A percentile compares a stretch with the other conserved stretches of the same genome.
Evolutionary conservation across 2,888 invertebrate species (phyloP).

Genomic region (Bombyx huttoni): DNA sequence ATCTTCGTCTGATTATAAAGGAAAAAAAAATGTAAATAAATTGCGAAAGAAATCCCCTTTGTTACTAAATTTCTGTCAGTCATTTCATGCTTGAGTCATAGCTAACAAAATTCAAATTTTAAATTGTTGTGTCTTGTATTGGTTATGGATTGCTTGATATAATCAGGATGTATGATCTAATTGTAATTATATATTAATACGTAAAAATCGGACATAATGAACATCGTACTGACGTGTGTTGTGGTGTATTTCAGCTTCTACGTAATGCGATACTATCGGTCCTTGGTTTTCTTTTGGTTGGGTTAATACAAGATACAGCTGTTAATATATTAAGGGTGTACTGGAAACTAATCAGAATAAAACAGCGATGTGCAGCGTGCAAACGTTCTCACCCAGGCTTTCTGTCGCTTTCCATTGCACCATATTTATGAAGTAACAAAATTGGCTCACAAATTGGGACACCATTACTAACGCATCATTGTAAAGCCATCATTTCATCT

Average conservation of each 20-base stretch:
- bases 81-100: slow-evolving; percentile 54
- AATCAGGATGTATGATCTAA: slow-evolving; percentile 35
- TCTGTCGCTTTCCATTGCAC: slow-evolving; percentile 72
- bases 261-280: slow-evolving; percentile 66
- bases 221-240: slow-evolving; percentile 53
- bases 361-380: slow-evolving; percentile 45
- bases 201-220: slow-evolving; percentile 21
- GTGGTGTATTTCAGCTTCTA: slow-evolving; percentile 71
- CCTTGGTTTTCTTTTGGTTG: slow-evolving; percentile 72
- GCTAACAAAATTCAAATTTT: slow-evolving; percentile 71
- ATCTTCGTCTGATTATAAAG: no score
- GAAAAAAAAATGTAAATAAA: not conserved
- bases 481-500: slow-evolving; percentile 62
- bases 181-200: slow-evolving; percentile 17
- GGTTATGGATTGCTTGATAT: slow-evolving; percentile 56
- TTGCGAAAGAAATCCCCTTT: not conserved
- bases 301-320: slow-evolving; percentile 74
- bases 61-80: not conserved
- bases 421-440: slow-evolving; percentile 57
- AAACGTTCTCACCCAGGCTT: slow-evolving; percentile 51
- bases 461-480: slow-evolving; percentile 72
- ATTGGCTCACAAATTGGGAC: slow-evolving; percentile 70
- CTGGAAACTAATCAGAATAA: slow-evolving; percentile 66
- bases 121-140: slow-evolving; percentile 72
- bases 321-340: slow-evolving; percentile 57